Percentiles rank a stretch among this genome's conserved stretches.
Evolutionary conservation across 2,888 invertebrate genomes (phyloP).

Genomic region (Syrphus vitripennis): DNA sequence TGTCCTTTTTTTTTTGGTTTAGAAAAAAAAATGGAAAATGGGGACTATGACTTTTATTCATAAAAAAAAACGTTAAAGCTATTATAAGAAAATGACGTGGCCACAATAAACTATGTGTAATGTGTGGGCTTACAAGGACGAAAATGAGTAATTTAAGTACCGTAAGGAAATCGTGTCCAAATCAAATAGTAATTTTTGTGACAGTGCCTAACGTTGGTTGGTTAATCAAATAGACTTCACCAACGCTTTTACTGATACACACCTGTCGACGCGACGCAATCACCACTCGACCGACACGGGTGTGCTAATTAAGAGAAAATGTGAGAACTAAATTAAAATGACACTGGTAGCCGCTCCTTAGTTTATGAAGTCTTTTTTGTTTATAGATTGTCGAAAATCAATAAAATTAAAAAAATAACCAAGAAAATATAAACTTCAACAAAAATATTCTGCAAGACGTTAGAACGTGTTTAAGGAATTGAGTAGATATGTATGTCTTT

Average conservation of each 20-base stretch:
- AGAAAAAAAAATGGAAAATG: constrained; percentile 4
- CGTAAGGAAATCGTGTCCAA: constrained; percentile 61
- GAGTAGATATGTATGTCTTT: too few species aligned
- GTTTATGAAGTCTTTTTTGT: constrained; percentile 45
- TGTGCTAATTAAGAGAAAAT: constrained; percentile 42
- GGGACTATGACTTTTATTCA: not conserved
- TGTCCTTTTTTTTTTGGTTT: not conserved
- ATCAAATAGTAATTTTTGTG: constrained; percentile 65
- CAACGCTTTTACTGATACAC: not conserved
- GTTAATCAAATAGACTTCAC: constrained; percentile 54
- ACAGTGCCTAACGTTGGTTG: constrained; percentile 57
- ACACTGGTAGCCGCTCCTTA: constrained; percentile 42
- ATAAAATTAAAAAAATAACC: too few species aligned
- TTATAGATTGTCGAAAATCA: not conserved
- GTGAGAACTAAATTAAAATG: constrained; percentile 13
- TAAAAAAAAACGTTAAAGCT: constrained; percentile 15
- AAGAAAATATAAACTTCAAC: not conserved
- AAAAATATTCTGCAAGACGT: not conserved
- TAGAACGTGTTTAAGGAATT: not conserved
- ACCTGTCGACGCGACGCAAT: not conserved
- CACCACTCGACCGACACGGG: not conserved
- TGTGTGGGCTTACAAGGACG: constrained; percentile 8
- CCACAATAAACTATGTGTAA: not conserved
- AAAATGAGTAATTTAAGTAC: constrained; percentile 63
- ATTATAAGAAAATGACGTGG: constrained; percentile 60